Percentiles rank a stretch among this genome's conserved stretches.
These are phyloP conservation scores for Sceliomorpha sp. DNA, from an alignment of 2,888 invertebrate genomes.

Conservation along the genomic window DNA sequence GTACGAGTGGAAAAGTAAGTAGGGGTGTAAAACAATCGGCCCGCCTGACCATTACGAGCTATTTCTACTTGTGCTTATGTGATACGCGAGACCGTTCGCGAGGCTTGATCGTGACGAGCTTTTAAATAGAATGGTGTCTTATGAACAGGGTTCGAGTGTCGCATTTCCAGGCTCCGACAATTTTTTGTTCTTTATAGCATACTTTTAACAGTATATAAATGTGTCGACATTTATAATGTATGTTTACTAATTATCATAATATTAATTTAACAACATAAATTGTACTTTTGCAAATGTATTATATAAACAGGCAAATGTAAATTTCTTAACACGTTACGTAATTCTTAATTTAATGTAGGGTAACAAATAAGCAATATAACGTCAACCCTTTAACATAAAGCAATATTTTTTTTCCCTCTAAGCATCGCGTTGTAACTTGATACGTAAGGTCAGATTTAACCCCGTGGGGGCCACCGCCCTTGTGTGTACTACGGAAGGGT, in stretches of 20 bases:
- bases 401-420: conserved; percentile 65
- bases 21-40: too few relatives aligned
- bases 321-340: too few relatives aligned
- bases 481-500: conserved; percentile 48
- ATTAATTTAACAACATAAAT: too few relatives aligned
- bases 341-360: too few relatives aligned
- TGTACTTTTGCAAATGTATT: too few relatives aligned
- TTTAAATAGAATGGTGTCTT: conserved; percentile 24
- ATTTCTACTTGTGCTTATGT: conserved; percentile 49
- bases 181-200: too few relatives aligned
- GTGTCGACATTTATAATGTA: too few relatives aligned
- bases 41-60: conserved; percentile 53
- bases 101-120: conserved; percentile 48
- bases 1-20: too few relatives aligned
- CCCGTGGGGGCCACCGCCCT: conserved; percentile 66
- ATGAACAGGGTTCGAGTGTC: conserved; percentile 23
- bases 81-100: conserved; percentile 45
- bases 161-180: too few relatives aligned
- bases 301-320: too few relatives aligned
- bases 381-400: conserved; percentile 68
- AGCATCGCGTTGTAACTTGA: conserved; percentile 74
- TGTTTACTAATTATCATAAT: too few relatives aligned
- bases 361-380: conserved; percentile 72
- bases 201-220: too few relatives aligned
- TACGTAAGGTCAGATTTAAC: conserved; percentile 75